Evolutionary conservation across 2,797 vertebrate species (phyloP).

Genomic region (Geotrypetes seraphini): DNA sequence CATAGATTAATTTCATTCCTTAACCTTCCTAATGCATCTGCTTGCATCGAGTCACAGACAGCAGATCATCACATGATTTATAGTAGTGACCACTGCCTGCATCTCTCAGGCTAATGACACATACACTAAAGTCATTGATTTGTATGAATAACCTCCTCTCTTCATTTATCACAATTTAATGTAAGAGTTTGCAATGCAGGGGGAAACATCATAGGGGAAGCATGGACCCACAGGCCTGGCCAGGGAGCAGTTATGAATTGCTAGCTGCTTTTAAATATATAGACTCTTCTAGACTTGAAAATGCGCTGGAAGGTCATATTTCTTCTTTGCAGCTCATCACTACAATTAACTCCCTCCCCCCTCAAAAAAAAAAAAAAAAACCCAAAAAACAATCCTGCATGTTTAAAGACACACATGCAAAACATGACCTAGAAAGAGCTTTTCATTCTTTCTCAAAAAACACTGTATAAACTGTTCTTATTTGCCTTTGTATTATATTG

Average conservation of each 20-base stretch:
- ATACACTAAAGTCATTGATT: constrained; percentile 99
- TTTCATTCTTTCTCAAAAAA: constrained; percentile 13
- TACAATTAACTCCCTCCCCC: constrained; percentile 61
- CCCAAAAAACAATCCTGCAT: no score
- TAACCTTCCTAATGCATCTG: constrained; percentile 77
- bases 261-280: constrained; percentile 86
- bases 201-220: constrained; percentile 68
- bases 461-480: constrained; percentile 23
- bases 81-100: constrained; percentile 96
- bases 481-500: constrained; percentile 23
- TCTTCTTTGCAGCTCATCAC: constrained; percentile 46
- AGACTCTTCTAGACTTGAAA: constrained; percentile 72
- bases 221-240: constrained; percentile 58
- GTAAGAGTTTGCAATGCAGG: constrained; percentile 97
- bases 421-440: constrained; percentile 18
- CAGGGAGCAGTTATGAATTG: constrained; percentile 78
- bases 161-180: constrained; percentile 99
- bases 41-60: constrained; percentile 80
- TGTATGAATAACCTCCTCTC: constrained; percentile 99
- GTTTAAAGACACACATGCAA: constrained; percentile 29
- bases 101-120: constrained; percentile 99
- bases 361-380: no score
- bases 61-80: constrained; percentile 98
- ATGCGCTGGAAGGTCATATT: constrained; percentile 64
- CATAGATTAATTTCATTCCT: constrained; percentile 76